A percentile compares a stretch with the other conserved stretches of the same genome.
phyloP scores from a whole-genome alignment of 2,888 invertebrate genomes.

The Drosophila paranaensis region DNA sequence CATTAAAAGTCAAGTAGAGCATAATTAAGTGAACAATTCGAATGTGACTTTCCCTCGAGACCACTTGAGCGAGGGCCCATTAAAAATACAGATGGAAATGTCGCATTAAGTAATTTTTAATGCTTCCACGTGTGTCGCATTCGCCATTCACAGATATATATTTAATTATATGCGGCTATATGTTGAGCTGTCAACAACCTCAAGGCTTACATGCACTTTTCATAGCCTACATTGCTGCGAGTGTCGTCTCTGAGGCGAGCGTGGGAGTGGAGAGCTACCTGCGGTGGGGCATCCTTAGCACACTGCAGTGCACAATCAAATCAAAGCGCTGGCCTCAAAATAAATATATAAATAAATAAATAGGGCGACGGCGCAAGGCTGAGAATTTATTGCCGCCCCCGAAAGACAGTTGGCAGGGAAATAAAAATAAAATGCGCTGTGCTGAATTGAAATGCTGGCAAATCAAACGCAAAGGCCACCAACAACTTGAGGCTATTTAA shows the following conservation, averaged over 20 bases:
- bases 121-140: neutral
- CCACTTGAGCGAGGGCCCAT: neutral
- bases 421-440: conserved; percentile 54
- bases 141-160: neutral
- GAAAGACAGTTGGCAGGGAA: conserved; percentile 46
- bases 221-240: conserved; percentile 27
- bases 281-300: conserved; percentile 7
- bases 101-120: neutral
- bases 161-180: neutral
- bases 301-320: conserved; percentile 57
- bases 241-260: neutral
- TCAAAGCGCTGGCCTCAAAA: conserved; percentile 66
- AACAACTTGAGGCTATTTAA: conserved; percentile 71
- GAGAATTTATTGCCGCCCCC: conserved; percentile 58
- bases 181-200: conserved; percentile 19
- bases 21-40: neutral
- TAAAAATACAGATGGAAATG: neutral
- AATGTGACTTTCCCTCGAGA: neutral
- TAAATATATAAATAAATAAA: conserved; percentile 72
- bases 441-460: conserved; percentile 58
- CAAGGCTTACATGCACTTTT: conserved; percentile 26
- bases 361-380: conserved; percentile 35
- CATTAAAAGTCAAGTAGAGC: no score
- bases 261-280: conserved; percentile 28
- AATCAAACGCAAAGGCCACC: conserved; percentile 52